Evolutionary conservation across 2,888 invertebrate species (phyloP).

Genomic region (Parnassius smintheus): DNA sequence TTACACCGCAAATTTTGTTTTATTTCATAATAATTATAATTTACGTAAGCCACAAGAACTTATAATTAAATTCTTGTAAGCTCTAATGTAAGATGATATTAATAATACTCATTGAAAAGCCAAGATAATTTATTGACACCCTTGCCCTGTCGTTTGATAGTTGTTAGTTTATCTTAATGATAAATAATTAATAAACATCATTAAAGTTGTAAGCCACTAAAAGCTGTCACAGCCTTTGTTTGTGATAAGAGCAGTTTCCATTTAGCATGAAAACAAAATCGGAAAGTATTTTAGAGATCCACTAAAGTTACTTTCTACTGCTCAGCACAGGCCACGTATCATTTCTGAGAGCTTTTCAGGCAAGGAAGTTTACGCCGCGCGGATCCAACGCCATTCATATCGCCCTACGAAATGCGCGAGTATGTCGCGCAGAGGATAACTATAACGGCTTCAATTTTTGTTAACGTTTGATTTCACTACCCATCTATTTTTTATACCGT

Average conservation of each 20-base stretch:
- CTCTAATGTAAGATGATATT: background rate
- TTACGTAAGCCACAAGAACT: background rate
- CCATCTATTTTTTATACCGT: too few species aligned
- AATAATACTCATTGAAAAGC: background rate
- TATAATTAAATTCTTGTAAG: slow-evolving; percentile 7
- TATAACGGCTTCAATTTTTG: too few species aligned
- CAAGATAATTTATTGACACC: background rate
- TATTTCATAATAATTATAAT: background rate
- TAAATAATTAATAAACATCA: slow-evolving; percentile 1
- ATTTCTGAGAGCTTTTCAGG: too few species aligned
- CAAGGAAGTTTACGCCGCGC: too few species aligned
- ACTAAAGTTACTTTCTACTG: too few species aligned
- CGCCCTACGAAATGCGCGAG: too few species aligned
- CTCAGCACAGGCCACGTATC: too few species aligned
- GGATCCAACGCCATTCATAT: too few species aligned
- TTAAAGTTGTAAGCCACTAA: slow-evolving; percentile 1
- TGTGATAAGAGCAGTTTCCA: background rate
- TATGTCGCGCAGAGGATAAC: too few species aligned
- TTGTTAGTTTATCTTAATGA: slow-evolving; percentile 5
- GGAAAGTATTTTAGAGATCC: too few species aligned
- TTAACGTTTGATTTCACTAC: too few species aligned
- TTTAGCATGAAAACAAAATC: background rate
- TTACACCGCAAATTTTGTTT: slow-evolving; percentile 6
- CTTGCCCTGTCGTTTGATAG: slow-evolving; percentile 3
- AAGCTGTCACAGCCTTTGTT: background rate